These are phyloP conservation scores for Rhamnusium bicolor DNA, from an alignment of 2,888 invertebrate genomes.

Conservation along the genomic window DNA sequence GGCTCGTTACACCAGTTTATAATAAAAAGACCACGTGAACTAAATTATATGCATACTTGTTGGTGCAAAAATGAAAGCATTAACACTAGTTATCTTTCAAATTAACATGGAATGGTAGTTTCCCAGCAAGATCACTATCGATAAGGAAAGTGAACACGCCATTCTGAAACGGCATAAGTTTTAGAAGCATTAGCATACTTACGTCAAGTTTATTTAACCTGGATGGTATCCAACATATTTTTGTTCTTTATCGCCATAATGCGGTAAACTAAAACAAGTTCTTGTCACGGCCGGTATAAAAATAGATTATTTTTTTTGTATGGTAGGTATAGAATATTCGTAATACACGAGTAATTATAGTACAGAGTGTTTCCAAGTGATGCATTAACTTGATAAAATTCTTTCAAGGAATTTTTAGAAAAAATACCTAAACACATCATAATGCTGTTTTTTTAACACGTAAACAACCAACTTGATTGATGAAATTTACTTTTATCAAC, in stretches of 20 bases:
- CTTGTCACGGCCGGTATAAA: not conserved
- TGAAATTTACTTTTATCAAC: too few relatives aligned
- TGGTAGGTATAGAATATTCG: too few relatives aligned
- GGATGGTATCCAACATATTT: not conserved
- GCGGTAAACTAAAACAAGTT: not conserved
- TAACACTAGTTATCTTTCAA: constrained; percentile 30
- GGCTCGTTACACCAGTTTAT: constrained; percentile 28
- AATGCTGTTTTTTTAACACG: too few relatives aligned
- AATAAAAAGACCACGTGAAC: constrained; percentile 20
- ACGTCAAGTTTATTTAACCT: not conserved
- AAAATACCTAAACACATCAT: too few relatives aligned
- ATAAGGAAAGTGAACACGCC: constrained; percentile 27
- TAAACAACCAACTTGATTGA: too few relatives aligned
- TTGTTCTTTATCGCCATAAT: not conserved
- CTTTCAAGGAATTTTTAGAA: too few relatives aligned
- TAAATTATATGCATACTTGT: constrained; percentile 31
- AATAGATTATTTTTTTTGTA: too few relatives aligned
- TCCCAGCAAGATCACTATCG: constrained; percentile 20
- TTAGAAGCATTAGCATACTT: not conserved
- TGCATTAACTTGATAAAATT: too few relatives aligned
- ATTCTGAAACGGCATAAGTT: not conserved
- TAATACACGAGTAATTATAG: too few relatives aligned
- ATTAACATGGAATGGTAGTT: constrained; percentile 25
- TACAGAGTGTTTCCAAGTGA: too few relatives aligned
- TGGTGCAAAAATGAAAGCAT: constrained; percentile 27